Conservation (phyloP, 2,797 vertebrate species). For the Gallinago nigripennis region DNA sequence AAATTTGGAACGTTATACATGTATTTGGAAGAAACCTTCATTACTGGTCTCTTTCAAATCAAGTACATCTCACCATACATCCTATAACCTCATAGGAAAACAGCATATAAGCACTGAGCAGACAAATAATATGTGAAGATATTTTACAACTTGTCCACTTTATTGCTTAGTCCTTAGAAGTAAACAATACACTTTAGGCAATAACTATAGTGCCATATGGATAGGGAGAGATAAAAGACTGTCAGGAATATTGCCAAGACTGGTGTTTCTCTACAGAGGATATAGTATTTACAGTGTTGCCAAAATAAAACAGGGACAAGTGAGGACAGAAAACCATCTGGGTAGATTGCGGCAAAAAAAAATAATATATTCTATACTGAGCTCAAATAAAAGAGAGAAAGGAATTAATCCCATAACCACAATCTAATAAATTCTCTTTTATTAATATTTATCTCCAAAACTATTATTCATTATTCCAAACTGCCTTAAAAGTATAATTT, state of each 20-base stretch:
- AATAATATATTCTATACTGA: not conserved
- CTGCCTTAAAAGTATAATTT: not conserved
- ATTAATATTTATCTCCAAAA: not conserved
- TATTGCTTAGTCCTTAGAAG: constrained; percentile 17
- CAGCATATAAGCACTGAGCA: not conserved
- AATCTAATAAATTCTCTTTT: not conserved
- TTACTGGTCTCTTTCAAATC: not conserved
- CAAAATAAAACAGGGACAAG: constrained; percentile 42
- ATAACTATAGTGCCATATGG: constrained; percentile 21
- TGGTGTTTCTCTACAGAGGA: constrained; percentile 23
- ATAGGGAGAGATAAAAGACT: constrained; percentile 39
- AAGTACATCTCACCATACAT: not conserved
- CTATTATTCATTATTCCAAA: not conserved
- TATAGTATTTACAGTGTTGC: not conserved
- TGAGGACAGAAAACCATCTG: constrained; percentile 25
- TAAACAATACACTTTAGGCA: constrained; percentile 15
- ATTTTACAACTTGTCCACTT: not conserved
- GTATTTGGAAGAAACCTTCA: not conserved
- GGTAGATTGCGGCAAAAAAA: not conserved
- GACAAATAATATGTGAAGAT: not conserved
- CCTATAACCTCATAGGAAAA: not conserved
- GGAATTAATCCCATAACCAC: not conserved
- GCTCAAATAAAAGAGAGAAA: not conserved
- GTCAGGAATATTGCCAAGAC: constrained; percentile 24
- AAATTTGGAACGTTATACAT: not conserved